phyloP scores from a whole-genome alignment of 2,888 invertebrate species.

The Tinea pellionella region DNA sequence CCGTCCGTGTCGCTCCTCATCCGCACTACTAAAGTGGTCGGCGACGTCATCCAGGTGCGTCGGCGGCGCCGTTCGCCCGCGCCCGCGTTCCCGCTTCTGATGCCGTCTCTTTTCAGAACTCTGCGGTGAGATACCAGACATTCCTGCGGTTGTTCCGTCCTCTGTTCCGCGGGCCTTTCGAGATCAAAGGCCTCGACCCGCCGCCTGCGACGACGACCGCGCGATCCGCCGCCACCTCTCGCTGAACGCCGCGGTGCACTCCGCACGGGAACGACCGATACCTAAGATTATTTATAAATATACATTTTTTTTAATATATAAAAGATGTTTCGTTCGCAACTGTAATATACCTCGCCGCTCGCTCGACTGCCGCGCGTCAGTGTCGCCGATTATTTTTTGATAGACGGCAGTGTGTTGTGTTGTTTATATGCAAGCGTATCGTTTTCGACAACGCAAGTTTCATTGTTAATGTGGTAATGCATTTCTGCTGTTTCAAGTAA shows the following conservation, averaged over 20 bases:
- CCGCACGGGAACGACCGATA: not conserved
- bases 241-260: not conserved
- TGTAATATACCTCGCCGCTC: too few species aligned
- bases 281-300: conserved; percentile 3
- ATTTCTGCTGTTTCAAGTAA: too few species aligned
- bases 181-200: conserved; percentile 77
- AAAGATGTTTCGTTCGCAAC: not conserved
- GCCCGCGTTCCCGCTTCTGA: too few species aligned
- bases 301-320: not conserved
- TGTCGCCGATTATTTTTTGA: too few species aligned
- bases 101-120: too few species aligned
- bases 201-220: conserved; percentile 52
- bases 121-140: conserved; percentile 79
- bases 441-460: too few species aligned
- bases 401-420: too few species aligned
- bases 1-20: conserved; percentile 76
- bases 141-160: conserved; percentile 81
- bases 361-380: too few species aligned
- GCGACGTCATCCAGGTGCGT: conserved; percentile 76
- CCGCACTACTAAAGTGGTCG: conserved; percentile 73
- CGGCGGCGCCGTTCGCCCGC: too few species aligned
- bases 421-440: too few species aligned
- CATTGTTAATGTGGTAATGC: too few species aligned
- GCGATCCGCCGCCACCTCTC: not conserved
- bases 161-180: conserved; percentile 77